phyloP scores from a whole-genome alignment of 2,888 invertebrate species.

The Electrophaes corylata region DNA sequence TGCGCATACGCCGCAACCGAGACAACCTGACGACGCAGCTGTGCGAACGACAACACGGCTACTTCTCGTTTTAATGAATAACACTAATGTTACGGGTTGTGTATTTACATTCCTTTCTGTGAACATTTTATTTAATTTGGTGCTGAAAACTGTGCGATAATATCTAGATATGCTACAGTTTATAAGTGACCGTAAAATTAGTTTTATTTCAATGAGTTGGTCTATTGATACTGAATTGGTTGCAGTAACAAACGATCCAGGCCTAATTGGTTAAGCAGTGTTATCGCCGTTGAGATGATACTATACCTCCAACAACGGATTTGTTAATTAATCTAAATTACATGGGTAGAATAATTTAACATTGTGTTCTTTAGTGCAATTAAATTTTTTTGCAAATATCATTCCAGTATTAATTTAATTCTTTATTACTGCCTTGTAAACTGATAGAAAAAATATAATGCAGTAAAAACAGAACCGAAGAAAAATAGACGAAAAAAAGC shows the following conservation, averaged over 20 bases:
- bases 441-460: slow-evolving; percentile 55
- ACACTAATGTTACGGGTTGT: slow-evolving; percentile 56
- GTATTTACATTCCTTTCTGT: slow-evolving; percentile 30
- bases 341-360: slow-evolving; percentile 60
- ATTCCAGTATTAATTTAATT: slow-evolving; percentile 66
- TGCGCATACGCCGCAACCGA: slow-evolving; percentile 79
- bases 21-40: slow-evolving; percentile 60
- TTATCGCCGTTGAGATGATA: slow-evolving; percentile 71
- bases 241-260: slow-evolving; percentile 45
- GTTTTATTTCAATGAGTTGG: slow-evolving; percentile 50
- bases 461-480: slow-evolving; percentile 62
- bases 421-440: slow-evolving; percentile 71
- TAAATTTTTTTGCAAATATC: slow-evolving; percentile 63
- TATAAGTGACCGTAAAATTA: slow-evolving; percentile 55
- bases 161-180: slow-evolving; percentile 25
- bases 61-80: slow-evolving; percentile 47
- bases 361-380: slow-evolving; percentile 75
- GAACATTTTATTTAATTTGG: slow-evolving; percentile 30
- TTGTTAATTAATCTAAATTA: slow-evolving; percentile 67
- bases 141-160: slow-evolving; percentile 32
- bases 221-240: slow-evolving; percentile 31
- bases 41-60: slow-evolving; percentile 74
- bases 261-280: slow-evolving; percentile 75
- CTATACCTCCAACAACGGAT: slow-evolving; percentile 64
- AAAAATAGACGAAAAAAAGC: slow-evolving; percentile 74